These are phyloP conservation scores for Drosophila phalerata DNA, from an alignment of 2,888 invertebrate species.

Conservation along the genomic window DNA sequence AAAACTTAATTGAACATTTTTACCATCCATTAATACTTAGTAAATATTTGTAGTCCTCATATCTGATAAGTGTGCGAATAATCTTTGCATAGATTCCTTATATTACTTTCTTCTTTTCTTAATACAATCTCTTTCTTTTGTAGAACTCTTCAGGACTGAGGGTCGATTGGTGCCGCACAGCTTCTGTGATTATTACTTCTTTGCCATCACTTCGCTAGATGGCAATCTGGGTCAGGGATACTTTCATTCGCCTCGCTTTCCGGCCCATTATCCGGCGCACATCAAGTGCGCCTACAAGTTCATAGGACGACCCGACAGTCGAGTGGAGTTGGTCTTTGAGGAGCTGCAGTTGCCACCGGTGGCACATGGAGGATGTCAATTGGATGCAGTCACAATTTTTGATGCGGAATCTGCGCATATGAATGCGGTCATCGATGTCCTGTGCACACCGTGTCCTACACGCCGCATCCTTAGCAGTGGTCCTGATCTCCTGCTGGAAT, in stretches of 20 bases:
- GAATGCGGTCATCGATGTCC: conserved; percentile 91
- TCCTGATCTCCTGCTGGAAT: conserved; percentile 92
- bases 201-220: conserved; percentile 87
- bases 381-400: conserved; percentile 93
- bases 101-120: too few relatives aligned
- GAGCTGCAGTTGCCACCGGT: conserved; percentile 85
- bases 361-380: conserved; percentile 77
- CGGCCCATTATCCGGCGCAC: conserved; percentile 97
- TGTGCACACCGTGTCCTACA: conserved; percentile 90
- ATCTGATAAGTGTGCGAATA: too few relatives aligned
- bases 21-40: too few relatives aligned
- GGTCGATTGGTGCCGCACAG: conserved; percentile 91
- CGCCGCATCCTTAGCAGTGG: conserved; percentile 94
- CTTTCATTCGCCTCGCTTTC: conserved; percentile 97
- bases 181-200: conserved; percentile 94
- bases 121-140: not conserved
- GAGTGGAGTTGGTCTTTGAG: conserved; percentile 92
- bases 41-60: too few relatives aligned
- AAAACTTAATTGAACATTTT: too few relatives aligned
- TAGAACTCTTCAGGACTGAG: conserved; percentile 93
- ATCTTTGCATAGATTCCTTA: too few relatives aligned
- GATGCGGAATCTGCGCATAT: conserved; percentile 90
- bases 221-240: conserved; percentile 86
- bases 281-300: conserved; percentile 95
- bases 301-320: conserved; percentile 89